Base-by-base conservation (phyloP, 2,888 invertebrate species). In the Pharmacophagus antenor region DNA sequence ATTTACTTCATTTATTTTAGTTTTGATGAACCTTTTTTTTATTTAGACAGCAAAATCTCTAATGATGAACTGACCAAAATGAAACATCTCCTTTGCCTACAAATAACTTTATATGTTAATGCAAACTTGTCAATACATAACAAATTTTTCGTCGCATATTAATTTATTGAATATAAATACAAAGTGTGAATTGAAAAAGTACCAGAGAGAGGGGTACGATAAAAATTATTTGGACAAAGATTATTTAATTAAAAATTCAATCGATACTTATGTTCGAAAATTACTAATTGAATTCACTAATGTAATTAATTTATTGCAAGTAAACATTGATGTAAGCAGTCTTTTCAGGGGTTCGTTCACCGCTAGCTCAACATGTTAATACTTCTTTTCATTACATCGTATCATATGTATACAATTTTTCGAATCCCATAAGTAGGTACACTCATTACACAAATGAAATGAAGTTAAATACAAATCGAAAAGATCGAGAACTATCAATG, bases 281-380 rank as follows among this genome's bases (percentile, higher is more conserved):
- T n/a, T n/a, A n/a, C n/a, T n/a, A n/a, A n/a, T n/a, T n/a, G n/a
- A n/a, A n/a, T n/a, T n/a, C n/a, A n/a, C n/a, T n/a, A n/a, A n/a
- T n/a, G n/a, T n/a, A n/a, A n/a, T n/a, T n/a, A n/a, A 23, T 53
- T 25, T 5, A 53, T 7, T 18, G 25, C 44, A 47, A 31, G 15
- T 15, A 52, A 57, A 57, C 20, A n/a, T 31, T 57, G 17, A 51
- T 46, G 46, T 51, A 58, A 58, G 58, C 58, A 58, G 58, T 58
- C 51, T 58, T 58, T 49, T 57, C 31, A 12, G 8, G 51, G 44
- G 31, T 21, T 46, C 6, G 7, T 22, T 37, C 23, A 50, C 57
- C 57, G 6, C 46, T 58, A 52, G 31, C 46, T 31, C 52, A 44
- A 58, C n/a, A 51, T 42, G 18, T 17, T 49, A 50, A 37, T n/a